Conservation (phyloP, 2,113 vertebrate species). For the Rhagologus leucostigma region DNA sequence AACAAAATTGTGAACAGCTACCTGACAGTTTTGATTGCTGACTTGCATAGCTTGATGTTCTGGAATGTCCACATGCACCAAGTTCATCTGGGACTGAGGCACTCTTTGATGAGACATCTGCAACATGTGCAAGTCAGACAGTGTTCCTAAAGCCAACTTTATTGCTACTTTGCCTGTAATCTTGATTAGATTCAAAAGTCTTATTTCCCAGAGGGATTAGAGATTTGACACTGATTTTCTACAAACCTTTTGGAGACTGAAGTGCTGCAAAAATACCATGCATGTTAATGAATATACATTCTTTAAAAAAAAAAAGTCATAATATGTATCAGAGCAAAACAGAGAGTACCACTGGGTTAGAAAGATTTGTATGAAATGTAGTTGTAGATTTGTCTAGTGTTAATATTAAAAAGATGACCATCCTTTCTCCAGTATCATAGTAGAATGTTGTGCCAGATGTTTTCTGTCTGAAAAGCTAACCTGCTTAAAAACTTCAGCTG, state of each 20-base stretch:
- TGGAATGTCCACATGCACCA: conserved; percentile 83
- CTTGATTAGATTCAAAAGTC: neutral
- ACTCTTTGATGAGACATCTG: conserved; percentile 80
- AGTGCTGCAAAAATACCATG: neutral
- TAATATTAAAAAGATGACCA: neutral
- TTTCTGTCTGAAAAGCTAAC: neutral
- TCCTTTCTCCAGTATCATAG: neutral
- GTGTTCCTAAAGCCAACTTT: neutral
- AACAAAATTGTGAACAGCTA: conserved; percentile 52
- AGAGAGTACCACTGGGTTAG: neutral
- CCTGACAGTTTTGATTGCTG: conserved; percentile 94
- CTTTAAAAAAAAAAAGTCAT: neutral
- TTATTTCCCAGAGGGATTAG: neutral
- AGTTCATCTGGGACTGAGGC: conserved; percentile 86
- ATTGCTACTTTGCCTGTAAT: neutral
- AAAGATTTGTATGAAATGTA: neutral
- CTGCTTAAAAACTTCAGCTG: neutral
- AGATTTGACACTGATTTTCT: neutral
- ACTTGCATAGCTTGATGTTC: conserved; percentile 90
- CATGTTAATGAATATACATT: neutral
- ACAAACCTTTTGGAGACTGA: neutral
- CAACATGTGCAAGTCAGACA: neutral
- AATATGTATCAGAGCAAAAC: neutral
- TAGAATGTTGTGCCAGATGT: neutral
- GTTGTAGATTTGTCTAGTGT: neutral